Evolutionary conservation across 2,888 invertebrate species (phyloP), one percentile per base, ranked within the genome.

Genomic region (Habrosyne pyritoides): DNA sequence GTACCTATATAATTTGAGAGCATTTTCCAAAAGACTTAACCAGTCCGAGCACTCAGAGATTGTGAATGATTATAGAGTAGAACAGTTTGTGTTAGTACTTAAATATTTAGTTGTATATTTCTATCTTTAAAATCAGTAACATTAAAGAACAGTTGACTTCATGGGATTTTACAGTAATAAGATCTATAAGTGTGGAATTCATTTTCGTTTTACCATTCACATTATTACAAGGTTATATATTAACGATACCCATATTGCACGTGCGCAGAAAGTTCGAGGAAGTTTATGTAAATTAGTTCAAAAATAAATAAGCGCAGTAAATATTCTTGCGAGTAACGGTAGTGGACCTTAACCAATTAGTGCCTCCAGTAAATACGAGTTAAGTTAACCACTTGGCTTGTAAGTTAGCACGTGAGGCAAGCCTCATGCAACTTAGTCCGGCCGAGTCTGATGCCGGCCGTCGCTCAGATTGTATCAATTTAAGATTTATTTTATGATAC

Each of bases 231-330:
- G 10, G 6, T 10, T 30, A 30, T 30, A 12, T 12, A 12, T 30
- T n/a, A 4, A 30, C 2, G 30, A 12, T 12, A 30, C 12, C 12
- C 10, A 12, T 30, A 30, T 12, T 28, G 30, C 30, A 30, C 30
- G 14, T 42, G 36, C 12, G 42, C 14, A 73, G 74, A 74, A 77
- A 77, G 73, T 75, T 65, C 52, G 67, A 69, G 62, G 59, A 69
- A 68, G 63, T 8, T 62, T 42, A 60, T 48, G 60, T 64, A 66
- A 75, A 77, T 74, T 67, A 66, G 55, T 66, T 67, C 67, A 69
- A 75, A 77, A 75, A 76, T 71, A 75, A 77, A 73, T 70, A 75
- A 69, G 73, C 62, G 59, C 55, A n/a, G n/a, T n/a, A n/a, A n/a
- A n/a, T n/a, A n/a, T n/a, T n/a, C 54, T 21, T 56, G 42, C 56